Percentiles rank a stretch among this genome's conserved stretches.
These are phyloP conservation scores for Epistrophe eligans DNA, from an alignment of 2,888 invertebrate species.

Conservation along the genomic window DNA sequence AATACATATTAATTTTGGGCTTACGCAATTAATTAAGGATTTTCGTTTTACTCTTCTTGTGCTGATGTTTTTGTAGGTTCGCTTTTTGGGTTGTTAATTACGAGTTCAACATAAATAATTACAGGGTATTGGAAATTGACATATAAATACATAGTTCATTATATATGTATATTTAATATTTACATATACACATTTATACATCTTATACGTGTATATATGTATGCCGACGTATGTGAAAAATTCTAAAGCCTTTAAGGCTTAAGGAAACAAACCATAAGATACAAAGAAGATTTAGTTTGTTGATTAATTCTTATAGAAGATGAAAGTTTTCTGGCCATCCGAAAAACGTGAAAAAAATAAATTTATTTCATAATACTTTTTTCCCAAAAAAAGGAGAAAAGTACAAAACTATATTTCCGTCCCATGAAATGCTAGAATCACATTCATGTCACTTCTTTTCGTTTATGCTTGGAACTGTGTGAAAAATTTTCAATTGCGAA, in stretches of 20 bases:
- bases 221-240: too few relatives aligned
- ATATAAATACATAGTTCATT: slow-evolving; percentile 13
- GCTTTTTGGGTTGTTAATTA: slow-evolving; percentile 61
- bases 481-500: too few relatives aligned
- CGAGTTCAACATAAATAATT: slow-evolving; percentile 65
- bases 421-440: too few relatives aligned
- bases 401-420: too few relatives aligned
- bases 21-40: slow-evolving; percentile 67
- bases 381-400: too few relatives aligned
- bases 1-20: slow-evolving; percentile 54
- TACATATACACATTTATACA: neutral
- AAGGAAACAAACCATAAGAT: neutral
- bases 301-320: neutral
- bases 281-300: neutral
- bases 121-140: slow-evolving; percentile 54
- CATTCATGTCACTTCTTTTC: too few relatives aligned
- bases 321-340: neutral
- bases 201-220: neutral
- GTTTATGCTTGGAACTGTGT: too few relatives aligned
- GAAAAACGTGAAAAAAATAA: neutral
- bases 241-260: neutral
- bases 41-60: slow-evolving; percentile 54
- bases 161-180: neutral
- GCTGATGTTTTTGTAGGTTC: slow-evolving; percentile 21
- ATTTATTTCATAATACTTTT: too few relatives aligned